phyloP scores from a whole-genome alignment of 1,140 invertebrate genomes.

The Ectropis grisescens region DNA sequence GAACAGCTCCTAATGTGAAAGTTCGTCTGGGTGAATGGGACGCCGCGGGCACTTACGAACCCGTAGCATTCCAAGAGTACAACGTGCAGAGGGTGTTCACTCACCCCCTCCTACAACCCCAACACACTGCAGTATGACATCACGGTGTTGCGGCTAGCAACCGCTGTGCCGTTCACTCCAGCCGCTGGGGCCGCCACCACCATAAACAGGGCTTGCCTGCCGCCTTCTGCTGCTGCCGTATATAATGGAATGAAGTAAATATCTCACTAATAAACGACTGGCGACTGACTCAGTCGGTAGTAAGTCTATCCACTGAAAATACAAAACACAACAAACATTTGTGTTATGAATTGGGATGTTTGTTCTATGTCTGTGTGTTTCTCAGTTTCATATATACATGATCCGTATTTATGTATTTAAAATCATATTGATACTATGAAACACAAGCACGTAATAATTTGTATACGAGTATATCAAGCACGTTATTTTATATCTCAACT shows the following conservation, averaged over 20 bases:
- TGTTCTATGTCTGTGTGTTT: too few species aligned
- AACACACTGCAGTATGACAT: constrained; percentile 79
- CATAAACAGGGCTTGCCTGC: constrained; percentile 81
- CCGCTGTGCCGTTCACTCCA: constrained; percentile 70
- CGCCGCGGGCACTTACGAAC: constrained; percentile 71
- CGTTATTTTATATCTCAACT: too few species aligned
- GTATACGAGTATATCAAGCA: too few species aligned
- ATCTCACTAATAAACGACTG: too few species aligned
- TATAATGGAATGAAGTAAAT: constrained; percentile 75
- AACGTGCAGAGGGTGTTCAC: constrained; percentile 69
- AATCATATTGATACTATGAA: too few species aligned
- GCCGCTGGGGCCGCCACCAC: constrained; percentile 67
- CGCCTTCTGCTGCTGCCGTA: constrained; percentile 53
- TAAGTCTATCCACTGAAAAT: too few species aligned
- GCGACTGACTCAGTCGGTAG: too few species aligned
- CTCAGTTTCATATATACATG: too few species aligned
- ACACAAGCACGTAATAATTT: too few species aligned
- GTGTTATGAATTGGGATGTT: too few species aligned
- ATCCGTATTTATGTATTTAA: too few species aligned
- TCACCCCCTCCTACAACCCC: constrained; percentile 76
- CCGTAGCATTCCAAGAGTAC: constrained; percentile 74
- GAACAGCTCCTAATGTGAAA: constrained; percentile 66
- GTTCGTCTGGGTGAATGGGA: constrained; percentile 81
- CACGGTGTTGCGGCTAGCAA: constrained; percentile 74
- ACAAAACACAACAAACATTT: too few species aligned